Percentiles rank a stretch among this genome's conserved stretches.
Evolutionary conservation across 2,888 invertebrate species (phyloP).

Genomic region (Icerya purchasi): DNA sequence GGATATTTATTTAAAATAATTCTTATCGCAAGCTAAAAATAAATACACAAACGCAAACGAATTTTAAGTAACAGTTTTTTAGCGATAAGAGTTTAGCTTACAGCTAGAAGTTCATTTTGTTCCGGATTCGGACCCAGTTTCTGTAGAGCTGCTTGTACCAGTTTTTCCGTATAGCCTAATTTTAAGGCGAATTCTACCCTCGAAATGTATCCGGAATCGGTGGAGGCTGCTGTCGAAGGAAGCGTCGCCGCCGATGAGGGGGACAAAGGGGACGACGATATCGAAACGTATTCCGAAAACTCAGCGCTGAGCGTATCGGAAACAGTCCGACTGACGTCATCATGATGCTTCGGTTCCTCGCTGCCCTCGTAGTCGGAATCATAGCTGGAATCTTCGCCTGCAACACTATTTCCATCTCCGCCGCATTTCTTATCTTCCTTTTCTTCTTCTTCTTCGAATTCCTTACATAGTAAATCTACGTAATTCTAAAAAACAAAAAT

Average conservation of each 20-base stretch:
- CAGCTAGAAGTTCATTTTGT: constrained; percentile 69
- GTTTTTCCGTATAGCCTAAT: constrained; percentile 70
- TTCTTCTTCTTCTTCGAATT: constrained; percentile 24
- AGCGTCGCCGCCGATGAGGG: constrained; percentile 5
- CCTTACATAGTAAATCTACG: constrained; percentile 43
- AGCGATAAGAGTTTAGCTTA: constrained; percentile 14
- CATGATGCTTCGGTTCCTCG: constrained; percentile 31
- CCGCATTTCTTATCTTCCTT: constrained; percentile 19
- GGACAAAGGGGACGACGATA: constrained; percentile 19
- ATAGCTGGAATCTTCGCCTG: constrained; percentile 59
- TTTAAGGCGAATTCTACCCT: constrained; percentile 78
- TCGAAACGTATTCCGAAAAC: constrained; percentile 60
- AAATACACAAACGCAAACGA: background rate
- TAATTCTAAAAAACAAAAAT: constrained; percentile 38
- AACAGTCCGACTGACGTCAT: constrained; percentile 57
- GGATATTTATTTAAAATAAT: too few species aligned
- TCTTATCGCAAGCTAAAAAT: too few species aligned
- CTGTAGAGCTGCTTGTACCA: constrained; percentile 59
- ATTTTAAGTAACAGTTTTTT: background rate
- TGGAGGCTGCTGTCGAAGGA: background rate
- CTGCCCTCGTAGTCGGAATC: constrained; percentile 55
- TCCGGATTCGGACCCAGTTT: constrained; percentile 67
- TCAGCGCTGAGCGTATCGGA: constrained; percentile 70
- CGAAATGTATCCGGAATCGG: constrained; percentile 28
- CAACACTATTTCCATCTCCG: constrained; percentile 24